Evolutionary conservation across 2,888 invertebrate species (phyloP), one percentile per base, ranked within the genome.

Genomic region (Cancer borealis): DNA sequence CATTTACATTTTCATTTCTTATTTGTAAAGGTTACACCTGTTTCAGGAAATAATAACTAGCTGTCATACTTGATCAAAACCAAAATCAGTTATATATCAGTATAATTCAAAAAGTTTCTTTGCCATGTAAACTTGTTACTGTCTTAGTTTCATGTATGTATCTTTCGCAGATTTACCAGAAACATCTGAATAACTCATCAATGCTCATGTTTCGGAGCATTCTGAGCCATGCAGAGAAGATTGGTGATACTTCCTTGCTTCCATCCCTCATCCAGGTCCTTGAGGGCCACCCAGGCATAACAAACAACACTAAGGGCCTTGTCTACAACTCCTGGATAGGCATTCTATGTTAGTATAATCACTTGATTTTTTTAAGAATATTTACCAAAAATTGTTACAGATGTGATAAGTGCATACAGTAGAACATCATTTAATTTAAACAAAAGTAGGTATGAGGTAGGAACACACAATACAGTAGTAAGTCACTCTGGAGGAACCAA

Each of bases 231-330:
- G 73, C 73, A 6, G 73, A 73, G 73, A 73, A 73, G 73, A n/a
- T 8, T 73, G 73, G 73, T 26, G 73, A 73, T 21, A 10, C 73
- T 10, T 5, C n/a, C 26, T 8, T 73, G 3, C 73, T 73, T 73
- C 8, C 73, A 0, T 73, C 73, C 73, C 73, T 73, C 73, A 73
- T 26, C 6, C 26, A 73, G n/a, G 73, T 73, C 6, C 73, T 73
- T 73, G 73, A 73, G 73, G n/a, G 26, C n/a, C 73, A 73, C 73
- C 73, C 73, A 73, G 73, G 73, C n/a, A 4, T 73, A 73, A 26
- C 73, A n/a, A 73, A 26, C 73, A n/a, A 73, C n/a, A 26, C 73
- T n/a, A 73, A 26, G 26, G 73, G 73, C 10, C 73, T 73, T 21
- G 73, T 73, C 73, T 73, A 73, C 26, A 73, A 73, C 73, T 26